Conservation (phyloP, 2,797 vertebrate species). For the Falco concolor region DNA sequence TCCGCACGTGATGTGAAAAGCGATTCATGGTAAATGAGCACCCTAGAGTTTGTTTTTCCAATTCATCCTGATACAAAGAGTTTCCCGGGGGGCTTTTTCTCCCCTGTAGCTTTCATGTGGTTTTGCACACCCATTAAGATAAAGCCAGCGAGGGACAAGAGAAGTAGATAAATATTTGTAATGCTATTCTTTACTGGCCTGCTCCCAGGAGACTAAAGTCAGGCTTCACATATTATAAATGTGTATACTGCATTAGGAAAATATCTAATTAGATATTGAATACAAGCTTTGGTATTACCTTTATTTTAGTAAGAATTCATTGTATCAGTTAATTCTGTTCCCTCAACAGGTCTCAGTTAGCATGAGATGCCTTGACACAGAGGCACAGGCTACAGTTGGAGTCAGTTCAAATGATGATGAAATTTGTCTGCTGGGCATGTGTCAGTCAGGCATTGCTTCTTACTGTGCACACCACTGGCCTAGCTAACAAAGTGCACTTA, state of each 20-base stretch:
- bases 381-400: neutral
- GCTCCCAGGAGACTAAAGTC: slow-evolving; percentile 26
- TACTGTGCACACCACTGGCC: neutral
- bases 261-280: slow-evolving; percentile 14
- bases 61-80: slow-evolving; percentile 37
- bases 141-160: slow-evolving; percentile 2
- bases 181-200: slow-evolving; percentile 26
- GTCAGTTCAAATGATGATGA: neutral
- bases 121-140: slow-evolving; percentile 26
- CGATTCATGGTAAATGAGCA: slow-evolving; percentile 2
- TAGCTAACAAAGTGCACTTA: neutral
- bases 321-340: neutral
- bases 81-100: slow-evolving; percentile 8
- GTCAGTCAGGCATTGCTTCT: neutral
- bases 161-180: slow-evolving; percentile 54
- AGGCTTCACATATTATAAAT: neutral
- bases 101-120: neutral
- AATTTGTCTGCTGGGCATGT: neutral
- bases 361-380: neutral
- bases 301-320: neutral
- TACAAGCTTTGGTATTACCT: neutral
- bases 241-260: neutral
- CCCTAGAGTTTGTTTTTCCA: slow-evolving; percentile 43
- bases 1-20: slow-evolving; percentile 33
- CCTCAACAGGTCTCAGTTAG: neutral